These are phyloP conservation scores for Paralvinella palmiformis DNA, from an alignment of 1,140 invertebrate genomes.

Conservation along the genomic window DNA sequence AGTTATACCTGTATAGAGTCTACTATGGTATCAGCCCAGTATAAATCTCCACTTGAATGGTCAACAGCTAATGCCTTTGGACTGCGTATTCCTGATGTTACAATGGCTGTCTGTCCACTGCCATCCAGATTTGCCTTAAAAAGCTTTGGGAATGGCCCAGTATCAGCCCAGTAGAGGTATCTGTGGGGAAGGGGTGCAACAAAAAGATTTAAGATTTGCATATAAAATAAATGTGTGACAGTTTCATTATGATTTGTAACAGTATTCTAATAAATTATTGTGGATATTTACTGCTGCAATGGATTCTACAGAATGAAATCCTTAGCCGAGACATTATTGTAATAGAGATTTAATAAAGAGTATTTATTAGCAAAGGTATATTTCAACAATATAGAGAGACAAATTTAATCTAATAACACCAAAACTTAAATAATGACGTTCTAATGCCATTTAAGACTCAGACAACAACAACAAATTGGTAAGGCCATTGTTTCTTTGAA, in stretches of 20 bases:
- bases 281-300: not conserved
- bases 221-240: slow-evolving; percentile 1
- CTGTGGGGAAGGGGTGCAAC: slow-evolving; percentile 36
- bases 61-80: slow-evolving; percentile 92
- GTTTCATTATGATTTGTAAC: not conserved
- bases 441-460: too few species aligned
- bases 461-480: too few species aligned
- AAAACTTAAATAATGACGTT: too few species aligned
- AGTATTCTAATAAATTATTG: not conserved
- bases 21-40: slow-evolving; percentile 92
- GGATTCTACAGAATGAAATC: not conserved
- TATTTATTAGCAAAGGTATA: too few species aligned
- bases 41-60: slow-evolving; percentile 88
- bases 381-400: too few species aligned
- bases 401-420: too few species aligned
- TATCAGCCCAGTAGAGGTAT: slow-evolving; percentile 94
- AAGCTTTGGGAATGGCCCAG: slow-evolving; percentile 92
- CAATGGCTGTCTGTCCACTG: slow-evolving; percentile 75
- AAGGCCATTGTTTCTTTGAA: too few species aligned
- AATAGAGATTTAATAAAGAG: not conserved
- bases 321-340: not conserved
- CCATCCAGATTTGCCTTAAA: slow-evolving; percentile 86
- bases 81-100: slow-evolving; percentile 82
- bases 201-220: slow-evolving; percentile 16
- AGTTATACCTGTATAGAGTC: slow-evolving; percentile 82